Percentiles rank a stretch among this genome's conserved stretches.
These are phyloP conservation scores for Thumatha senex DNA, from an alignment of 2,888 invertebrate genomes.

Conservation along the genomic window DNA sequence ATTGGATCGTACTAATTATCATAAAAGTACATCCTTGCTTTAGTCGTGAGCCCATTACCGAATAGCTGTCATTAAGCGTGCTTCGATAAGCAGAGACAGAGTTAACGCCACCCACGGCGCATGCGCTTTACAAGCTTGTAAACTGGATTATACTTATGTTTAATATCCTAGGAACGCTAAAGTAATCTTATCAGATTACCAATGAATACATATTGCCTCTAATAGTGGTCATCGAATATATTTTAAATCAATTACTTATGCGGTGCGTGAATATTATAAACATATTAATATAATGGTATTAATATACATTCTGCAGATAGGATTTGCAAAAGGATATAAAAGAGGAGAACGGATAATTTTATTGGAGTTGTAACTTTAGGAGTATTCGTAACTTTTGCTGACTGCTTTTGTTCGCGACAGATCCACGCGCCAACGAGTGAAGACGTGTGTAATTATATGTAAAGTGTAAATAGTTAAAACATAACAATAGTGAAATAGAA, in stretches of 20 bases:
- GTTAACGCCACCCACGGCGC: conserved; percentile 68
- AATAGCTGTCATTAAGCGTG: conserved; percentile 74
- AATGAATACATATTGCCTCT: conserved; percentile 61
- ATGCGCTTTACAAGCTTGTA: conserved; percentile 49
- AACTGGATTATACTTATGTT: conserved; percentile 61
- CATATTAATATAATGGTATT: conserved; percentile 24
- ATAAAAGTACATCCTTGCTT: conserved; percentile 71
- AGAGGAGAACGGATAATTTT: neutral
- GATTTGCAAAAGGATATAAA: neutral
- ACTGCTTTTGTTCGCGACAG: no score
- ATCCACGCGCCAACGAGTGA: no score
- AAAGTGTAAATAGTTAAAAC: no score
- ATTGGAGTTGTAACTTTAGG: no score
- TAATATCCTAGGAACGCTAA: conserved; percentile 53
- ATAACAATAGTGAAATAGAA: no score
- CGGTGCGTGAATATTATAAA: conserved; percentile 21
- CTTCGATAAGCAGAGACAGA: conserved; percentile 55
- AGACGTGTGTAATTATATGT: no score
- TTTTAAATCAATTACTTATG: conserved; percentile 36
- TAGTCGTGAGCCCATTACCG: conserved; percentile 69
- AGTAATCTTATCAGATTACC: conserved; percentile 56
- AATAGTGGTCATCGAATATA: conserved; percentile 54
- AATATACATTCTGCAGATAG: neutral
- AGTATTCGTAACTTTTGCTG: no score
- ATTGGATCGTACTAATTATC: conserved; percentile 77